Evolutionary conservation across 2,113 vertebrate genomes (phyloP), one percentile per base, ranked within the genome.

Genomic region (Ictalurus punctatus): DNA sequence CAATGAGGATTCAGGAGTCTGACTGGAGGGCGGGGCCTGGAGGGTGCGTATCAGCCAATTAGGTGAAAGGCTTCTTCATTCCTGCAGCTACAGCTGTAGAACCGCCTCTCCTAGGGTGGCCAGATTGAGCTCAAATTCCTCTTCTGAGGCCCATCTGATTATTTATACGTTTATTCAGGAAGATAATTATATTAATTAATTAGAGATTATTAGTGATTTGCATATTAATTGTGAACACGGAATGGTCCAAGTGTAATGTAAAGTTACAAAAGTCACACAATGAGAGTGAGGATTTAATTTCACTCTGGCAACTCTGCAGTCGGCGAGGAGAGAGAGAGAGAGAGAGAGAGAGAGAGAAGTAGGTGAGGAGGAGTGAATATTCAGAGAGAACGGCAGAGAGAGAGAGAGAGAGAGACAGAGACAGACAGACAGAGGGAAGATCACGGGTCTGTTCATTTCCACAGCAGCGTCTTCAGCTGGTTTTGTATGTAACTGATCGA

Each of bases 1-100:
- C 95, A 96, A 93, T 95, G 6, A 91, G 73, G 8, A 74, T 52
- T 8, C 21, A 52, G 37, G n/a, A 9, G 17, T 21, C 9, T 82
- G 84, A 21, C 4, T 14, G 0, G 76, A 85, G 27, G 94, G 94
- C 91, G 94, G 93, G 83, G 0, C 73, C 34, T 82, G 59, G 56
- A n/a, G 19, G 5, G 12, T 56, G 54, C 1, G 1, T 13, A 71
- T 13, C 88, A 88, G 88, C 96, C 95, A 96, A 95, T 96, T 91
- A 93, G 40, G 88, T 8, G 2, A 25, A 17, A 12, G 48, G 16
- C 3, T 89, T 87, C 76, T 89, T 89, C 87, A 67, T 34, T 12
- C 83, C 40, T 59, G 12, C 63, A 48, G 21, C 27, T 74, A 92
- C 90, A 92, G 90, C 89, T 19, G 92, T 93, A 84, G 56, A 92